Evolutionary conservation across 2,797 vertebrate genomes (phyloP), one percentile per base, ranked within the genome.

Genomic region (Chaunax sp.): DNA sequence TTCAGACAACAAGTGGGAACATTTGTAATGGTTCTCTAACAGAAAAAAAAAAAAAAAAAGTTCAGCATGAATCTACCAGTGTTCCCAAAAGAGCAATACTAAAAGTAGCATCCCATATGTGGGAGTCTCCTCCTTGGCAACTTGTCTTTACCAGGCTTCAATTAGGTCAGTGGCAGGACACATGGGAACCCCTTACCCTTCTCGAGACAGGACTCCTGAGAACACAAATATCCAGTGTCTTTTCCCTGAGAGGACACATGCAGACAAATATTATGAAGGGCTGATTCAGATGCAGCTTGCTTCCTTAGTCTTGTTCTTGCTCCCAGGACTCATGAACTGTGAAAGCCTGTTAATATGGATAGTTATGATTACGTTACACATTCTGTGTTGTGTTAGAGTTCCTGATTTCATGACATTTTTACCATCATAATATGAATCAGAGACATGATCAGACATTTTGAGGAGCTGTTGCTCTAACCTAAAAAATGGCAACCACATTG

Each of bases 181-280:
- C 89, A 49, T 57, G 85, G 83, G 90, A 84, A 51, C 44, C 53
- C 51, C 54, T 74, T 57, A 45, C 51, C 70, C 67, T 77, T 81
- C 81, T 79, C 41, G 13, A 80, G 81, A 73, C 61, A 26, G 6
- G 55, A 7, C 85, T 64, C 77, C 49, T 0, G 65, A 22, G 45
- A 66, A 71, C 67, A 64, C 83, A 88, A 85, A 88, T 86, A 87
- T 64, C 63, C 84, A 47, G 77, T 61, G 66, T 72, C 57, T 81
- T 82, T 77, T 84, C 83, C 89, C 87, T 40, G 13, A 60, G 87
- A 80, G 75, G 60, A 68, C 63, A 57, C 19, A 0, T n/a, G 15
- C 15, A 81, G 77, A 91, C 82, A 89, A 92, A 91, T 90, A 92
- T 91, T 89, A 80, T 90, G 89, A 91, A 87, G 83, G 69, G 35